Evolutionary conservation across 2,113 vertebrate genomes (phyloP).

Genomic region (Ameiurus melas): DNA sequence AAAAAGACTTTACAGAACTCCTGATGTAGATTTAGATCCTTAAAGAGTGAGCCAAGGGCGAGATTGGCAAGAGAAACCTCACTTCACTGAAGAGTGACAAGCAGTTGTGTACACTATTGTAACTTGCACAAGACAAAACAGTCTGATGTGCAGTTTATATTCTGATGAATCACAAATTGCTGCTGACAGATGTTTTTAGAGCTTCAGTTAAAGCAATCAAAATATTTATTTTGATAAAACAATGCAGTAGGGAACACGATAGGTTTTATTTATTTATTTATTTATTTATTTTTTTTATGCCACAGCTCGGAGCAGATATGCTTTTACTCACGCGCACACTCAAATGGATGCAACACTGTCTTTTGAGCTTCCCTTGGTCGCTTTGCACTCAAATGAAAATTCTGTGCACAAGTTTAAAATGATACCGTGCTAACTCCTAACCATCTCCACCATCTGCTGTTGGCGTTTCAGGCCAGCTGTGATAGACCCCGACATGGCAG

Average conservation of each 20-base stretch:
- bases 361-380: slow-evolving; percentile 3
- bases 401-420: slow-evolving; percentile 53
- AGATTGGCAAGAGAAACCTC: background rate
- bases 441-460: slow-evolving; percentile 63
- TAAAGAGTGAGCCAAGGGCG: background rate
- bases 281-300: background rate
- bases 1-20: background rate
- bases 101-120: background rate
- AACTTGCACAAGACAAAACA: background rate
- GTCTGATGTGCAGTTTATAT: background rate
- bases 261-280: too few relatives aligned
- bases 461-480: slow-evolving; percentile 61
- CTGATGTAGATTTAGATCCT: background rate
- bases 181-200: background rate
- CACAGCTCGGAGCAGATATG: slow-evolving; percentile 4
- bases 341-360: slow-evolving; percentile 13
- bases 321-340: background rate
- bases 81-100: background rate
- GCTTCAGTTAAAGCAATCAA: background rate
- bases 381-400: slow-evolving; percentile 26
- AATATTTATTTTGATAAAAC: background rate
- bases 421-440: slow-evolving; percentile 56
- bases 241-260: background rate
- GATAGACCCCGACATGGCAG: slow-evolving; percentile 47
- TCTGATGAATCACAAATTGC: background rate